Conservation (phyloP, 2,888 invertebrate species). For the Leucozona laternaria region DNA sequence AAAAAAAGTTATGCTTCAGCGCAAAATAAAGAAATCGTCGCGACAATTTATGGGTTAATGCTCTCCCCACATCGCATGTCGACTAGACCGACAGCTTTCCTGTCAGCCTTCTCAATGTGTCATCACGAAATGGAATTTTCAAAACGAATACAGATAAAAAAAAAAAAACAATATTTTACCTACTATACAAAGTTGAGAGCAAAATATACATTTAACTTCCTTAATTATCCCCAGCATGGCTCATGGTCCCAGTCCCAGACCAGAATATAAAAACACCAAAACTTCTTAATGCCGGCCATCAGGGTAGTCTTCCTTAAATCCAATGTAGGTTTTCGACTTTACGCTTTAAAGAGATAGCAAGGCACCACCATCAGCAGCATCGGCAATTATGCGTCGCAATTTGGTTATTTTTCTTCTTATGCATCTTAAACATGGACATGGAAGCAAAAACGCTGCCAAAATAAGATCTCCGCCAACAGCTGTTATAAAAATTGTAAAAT, state of each 20-base stretch:
- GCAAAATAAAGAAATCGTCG: slow-evolving; percentile 9
- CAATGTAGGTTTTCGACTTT: slow-evolving; percentile 47
- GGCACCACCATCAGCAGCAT: neutral
- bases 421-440: slow-evolving; percentile 72
- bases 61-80: slow-evolving; percentile 32
- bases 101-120: slow-evolving; percentile 57
- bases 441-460: slow-evolving; percentile 71
- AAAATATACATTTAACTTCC: slow-evolving; percentile 64
- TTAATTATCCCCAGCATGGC: slow-evolving; percentile 63
- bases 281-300: slow-evolving; percentile 31
- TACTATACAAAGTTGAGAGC: slow-evolving; percentile 39
- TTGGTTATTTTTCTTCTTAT: slow-evolving; percentile 57
- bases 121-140: slow-evolving; percentile 54
- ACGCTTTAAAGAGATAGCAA: slow-evolving; percentile 42
- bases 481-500: slow-evolving; percentile 36
- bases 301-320: neutral
- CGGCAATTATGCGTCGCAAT: slow-evolving; percentile 57
- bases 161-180: slow-evolving; percentile 11
- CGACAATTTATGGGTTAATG: slow-evolving; percentile 68
- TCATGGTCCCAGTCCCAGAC: slow-evolving; percentile 33
- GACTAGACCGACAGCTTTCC: slow-evolving; percentile 38
- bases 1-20: slow-evolving; percentile 6
- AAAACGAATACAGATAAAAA: neutral
- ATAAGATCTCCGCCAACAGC: slow-evolving; percentile 71
- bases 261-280: slow-evolving; percentile 29